These are phyloP conservation scores for Tyto alba DNA, from an alignment of 2,113 vertebrate species.

Conservation along the genomic window DNA sequence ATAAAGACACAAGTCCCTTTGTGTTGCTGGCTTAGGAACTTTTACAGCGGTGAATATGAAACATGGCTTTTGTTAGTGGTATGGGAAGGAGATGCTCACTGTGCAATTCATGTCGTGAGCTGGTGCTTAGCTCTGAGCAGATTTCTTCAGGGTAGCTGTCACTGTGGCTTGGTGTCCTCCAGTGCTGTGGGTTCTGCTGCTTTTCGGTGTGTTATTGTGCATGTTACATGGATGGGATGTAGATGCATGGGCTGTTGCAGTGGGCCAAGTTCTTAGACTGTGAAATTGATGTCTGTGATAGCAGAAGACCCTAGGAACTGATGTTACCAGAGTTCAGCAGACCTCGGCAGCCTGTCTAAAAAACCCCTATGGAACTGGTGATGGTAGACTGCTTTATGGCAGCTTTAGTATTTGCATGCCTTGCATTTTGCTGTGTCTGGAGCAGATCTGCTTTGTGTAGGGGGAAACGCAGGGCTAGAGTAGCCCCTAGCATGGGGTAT, in stretches of 20 bases:
- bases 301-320: neutral
- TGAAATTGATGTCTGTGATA: neutral
- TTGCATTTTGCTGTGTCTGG: neutral
- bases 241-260: neutral
- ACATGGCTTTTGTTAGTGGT: neutral
- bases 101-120: fast-evolving
- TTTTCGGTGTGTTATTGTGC: neutral
- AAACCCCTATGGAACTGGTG: fast-evolving
- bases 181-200: neutral
- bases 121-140: neutral
- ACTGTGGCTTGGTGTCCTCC: neutral
- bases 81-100: fast-evolving
- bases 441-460: neutral
- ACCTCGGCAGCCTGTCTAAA: neutral
- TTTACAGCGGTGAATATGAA: neutral
- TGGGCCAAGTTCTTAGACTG: neutral
- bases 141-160: neutral
- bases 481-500: fast-evolving
- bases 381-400: neutral
- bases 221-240: neutral
- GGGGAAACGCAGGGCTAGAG: neutral
- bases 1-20: neutral
- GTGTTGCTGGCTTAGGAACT: neutral
- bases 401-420: neutral
- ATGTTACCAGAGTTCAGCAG: neutral